phyloP scores from a whole-genome alignment of 2,113 vertebrate species.

The Azemiops feae region DNA sequence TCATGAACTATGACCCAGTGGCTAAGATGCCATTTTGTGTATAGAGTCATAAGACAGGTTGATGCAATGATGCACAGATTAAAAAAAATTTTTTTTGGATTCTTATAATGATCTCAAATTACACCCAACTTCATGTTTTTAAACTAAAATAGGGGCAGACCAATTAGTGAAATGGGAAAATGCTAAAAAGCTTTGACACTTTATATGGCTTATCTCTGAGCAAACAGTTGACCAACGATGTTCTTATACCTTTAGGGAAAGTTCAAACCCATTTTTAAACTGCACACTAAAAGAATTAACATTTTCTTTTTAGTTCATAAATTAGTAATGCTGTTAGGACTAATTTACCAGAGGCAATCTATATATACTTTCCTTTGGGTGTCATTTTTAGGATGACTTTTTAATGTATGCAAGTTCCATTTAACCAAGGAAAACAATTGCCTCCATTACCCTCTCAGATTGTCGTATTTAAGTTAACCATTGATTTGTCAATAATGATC shows the following conservation, averaged over 20 bases:
- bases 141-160: background rate
- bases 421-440: background rate
- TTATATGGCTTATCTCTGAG: background rate
- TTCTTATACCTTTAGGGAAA: background rate
- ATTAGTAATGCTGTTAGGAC: background rate
- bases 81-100: background rate
- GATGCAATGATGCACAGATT: background rate
- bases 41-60: background rate
- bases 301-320: background rate
- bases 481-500: background rate
- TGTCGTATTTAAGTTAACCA: background rate
- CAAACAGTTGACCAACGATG: background rate
- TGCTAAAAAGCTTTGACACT: background rate
- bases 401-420: background rate
- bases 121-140: background rate
- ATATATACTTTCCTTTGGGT: background rate
- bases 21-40: background rate
- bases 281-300: background rate
- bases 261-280: background rate
- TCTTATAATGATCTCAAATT: background rate
- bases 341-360: background rate
- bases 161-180: background rate
- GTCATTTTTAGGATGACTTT: background rate
- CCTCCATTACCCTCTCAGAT: background rate
- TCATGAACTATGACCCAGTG: background rate